Base-by-base conservation (phyloP, 2,113 vertebrate genomes). In the Sylvilagus bachmani region DNA sequence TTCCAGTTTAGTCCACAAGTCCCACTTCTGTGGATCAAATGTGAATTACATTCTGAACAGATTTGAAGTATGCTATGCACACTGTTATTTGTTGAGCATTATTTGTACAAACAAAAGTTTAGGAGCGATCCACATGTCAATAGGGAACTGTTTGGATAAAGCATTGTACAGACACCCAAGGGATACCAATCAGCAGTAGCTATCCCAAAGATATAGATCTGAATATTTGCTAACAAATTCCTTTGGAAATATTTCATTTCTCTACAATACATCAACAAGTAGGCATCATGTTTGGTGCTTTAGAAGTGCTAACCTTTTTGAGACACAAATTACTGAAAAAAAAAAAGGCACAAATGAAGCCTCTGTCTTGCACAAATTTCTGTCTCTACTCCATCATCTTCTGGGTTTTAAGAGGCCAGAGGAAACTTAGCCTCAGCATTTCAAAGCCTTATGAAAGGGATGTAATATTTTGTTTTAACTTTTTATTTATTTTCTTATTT, bases 81-180 rank as follows among this genome's bases (percentile, higher is more conserved):
- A 67, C 44, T 27, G n/a, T 81, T 95, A 64, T 87, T 97, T 62
- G n/a, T 55, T 86, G 67, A 55, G 22, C 19, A 89, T 87, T 92
- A 77, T 66, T 87, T 67, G 53, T 92, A 77, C 44, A 96, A 93
- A 84, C 27, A 90, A 70, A 53, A 90, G 70, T 80, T 95, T 83
- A 12, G 17, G 61, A 96, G 31, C 29, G 66, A 77, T 31, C 6
- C 58, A 51, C 61, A 87, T 71, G 66, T 84, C 71, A 87, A 75
- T 84, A 92, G 29, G 44, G 36, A 95, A 90, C n/a, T 90, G 70
- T 86, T 25, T 83, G 14, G 93, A 67, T 94, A 86, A 91, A 87
- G 31, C 19, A 71, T 27, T 49, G 6, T 64, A 36, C 4, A 83
- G 24, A 13, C 49, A 89, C 84, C 51, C 31, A 88, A n/a, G 69